Evolutionary conservation across 2,113 vertebrate species (phyloP), one percentile per base, ranked within the genome.

Genomic region (Ranitomeya variabilis): DNA sequence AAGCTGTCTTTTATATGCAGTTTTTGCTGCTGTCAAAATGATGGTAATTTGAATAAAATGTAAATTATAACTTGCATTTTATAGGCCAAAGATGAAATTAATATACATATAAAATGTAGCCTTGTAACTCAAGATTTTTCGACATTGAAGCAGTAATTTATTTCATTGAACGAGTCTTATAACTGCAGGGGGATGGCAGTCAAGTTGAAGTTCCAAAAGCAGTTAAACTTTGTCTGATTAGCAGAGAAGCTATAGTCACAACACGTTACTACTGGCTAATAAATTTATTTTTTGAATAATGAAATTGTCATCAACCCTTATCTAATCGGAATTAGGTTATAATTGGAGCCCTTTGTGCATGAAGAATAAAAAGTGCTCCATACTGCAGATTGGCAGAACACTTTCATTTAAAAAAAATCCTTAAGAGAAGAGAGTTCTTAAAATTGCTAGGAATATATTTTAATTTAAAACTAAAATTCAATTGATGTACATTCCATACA

Each of bases 261-360:
- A 92, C 93, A 93, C 90, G 54, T 92, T 91, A 92, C 83, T 90
- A 87, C 60, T 87, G 91, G 91, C 91, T 93, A 93, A 94, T 95
- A 94, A 94, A 93, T 90, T 93, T 94, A 92, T 91, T 93, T 95
- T 95, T 92, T 89, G 93, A 91, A 86, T 93, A 93, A 94, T 94
- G 92, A 92, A 91, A 92, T 87, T 90, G 87, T 90, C 92, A 93
- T 94, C 90, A 90, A 93, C 91, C 89, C 88, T 54, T 79, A 2
- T 91, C 94, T 95, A 93, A 92, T 92, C 21, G 15, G 80, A 92
- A 92, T 91, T 86, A 91, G 91, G 78, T 87, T 86, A 90, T 45
- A 94, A 92, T 93, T 91, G 93, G 90, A 90, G 84, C 78, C 85
- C 87, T 59, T 66, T 91, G 88, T 83, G 79, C 18, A 80, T 71